Evolutionary conservation across 2,888 invertebrate genomes (phyloP).

Genomic region (Xanthorhoe designata): DNA sequence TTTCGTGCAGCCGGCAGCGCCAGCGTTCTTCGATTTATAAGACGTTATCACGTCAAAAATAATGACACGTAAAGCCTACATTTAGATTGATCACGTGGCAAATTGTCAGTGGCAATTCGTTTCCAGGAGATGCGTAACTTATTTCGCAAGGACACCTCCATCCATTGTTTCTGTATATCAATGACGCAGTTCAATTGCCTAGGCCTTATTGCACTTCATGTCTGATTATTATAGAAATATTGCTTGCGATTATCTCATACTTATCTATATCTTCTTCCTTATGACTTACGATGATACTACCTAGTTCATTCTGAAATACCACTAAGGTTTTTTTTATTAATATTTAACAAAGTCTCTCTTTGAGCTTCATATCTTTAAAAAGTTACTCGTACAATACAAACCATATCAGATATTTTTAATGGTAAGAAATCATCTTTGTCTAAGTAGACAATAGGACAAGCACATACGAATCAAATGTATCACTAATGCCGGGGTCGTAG

Average conservation of each 20-base stretch:
- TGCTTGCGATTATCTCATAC: neutral
- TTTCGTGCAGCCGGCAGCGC: too few species aligned
- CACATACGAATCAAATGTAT: constrained; percentile 80
- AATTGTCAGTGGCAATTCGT: too few species aligned
- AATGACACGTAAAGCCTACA: neutral
- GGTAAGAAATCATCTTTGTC: neutral
- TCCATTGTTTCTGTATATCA: constrained; percentile 37
- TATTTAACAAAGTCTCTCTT: too few species aligned
- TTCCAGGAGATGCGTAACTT: constrained; percentile 26
- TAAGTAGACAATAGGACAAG: constrained; percentile 51
- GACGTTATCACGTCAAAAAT: too few species aligned
- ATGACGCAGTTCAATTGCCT: constrained; percentile 35
- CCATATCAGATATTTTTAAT: neutral
- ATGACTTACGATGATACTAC: neutral
- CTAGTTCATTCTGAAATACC: too few species aligned
- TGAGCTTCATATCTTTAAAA: neutral
- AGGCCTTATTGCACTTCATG: constrained; percentile 25
- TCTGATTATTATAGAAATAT: constrained; percentile 15
- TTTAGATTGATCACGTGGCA: constrained; percentile 20
- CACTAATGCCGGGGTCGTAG: constrained; percentile 68
- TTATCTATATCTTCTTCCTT: neutral
- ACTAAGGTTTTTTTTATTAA: too few species aligned
- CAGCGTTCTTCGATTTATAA: too few species aligned
- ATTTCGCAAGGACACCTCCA: constrained; percentile 35
- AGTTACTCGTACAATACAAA: neutral